phyloP scores from a whole-genome alignment of 2,797 vertebrate genomes.

The Falco rusticolus region DNA sequence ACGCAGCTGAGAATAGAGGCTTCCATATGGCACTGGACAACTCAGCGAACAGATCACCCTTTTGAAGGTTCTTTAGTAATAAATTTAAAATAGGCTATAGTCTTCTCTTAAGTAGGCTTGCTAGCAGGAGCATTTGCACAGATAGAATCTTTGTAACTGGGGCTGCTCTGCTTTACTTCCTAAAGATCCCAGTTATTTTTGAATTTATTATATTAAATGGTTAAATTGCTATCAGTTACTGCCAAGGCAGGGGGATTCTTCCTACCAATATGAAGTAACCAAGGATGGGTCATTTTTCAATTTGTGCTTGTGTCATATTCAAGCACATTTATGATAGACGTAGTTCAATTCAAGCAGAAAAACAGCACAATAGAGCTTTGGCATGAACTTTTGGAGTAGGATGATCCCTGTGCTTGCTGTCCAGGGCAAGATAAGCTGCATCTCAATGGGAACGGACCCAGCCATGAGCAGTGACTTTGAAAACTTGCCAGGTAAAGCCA shows the following conservation, averaged over 20 bases:
- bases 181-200: not conserved
- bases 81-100: not conserved
- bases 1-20: not conserved
- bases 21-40: not conserved
- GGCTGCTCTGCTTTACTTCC: not conserved
- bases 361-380: conserved; percentile 31
- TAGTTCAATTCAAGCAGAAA: conserved; percentile 9
- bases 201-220: not conserved
- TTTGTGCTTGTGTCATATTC: not conserved
- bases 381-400: conserved; percentile 6
- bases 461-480: conserved; percentile 54
- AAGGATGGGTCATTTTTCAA: not conserved
- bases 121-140: not conserved
- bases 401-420: conserved; percentile 24
- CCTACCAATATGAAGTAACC: not conserved
- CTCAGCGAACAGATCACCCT: not conserved
- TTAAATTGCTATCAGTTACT: not conserved
- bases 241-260: not conserved
- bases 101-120: not conserved
- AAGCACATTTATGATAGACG: not conserved
- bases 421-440: conserved; percentile 51
- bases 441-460: conserved; percentile 25
- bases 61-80: not conserved
- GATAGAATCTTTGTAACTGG: not conserved
- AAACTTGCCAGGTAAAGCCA: conserved; percentile 63